Base-by-base conservation (phyloP, 1,140 invertebrate genomes). In the Trissolcus basalis region DNA sequence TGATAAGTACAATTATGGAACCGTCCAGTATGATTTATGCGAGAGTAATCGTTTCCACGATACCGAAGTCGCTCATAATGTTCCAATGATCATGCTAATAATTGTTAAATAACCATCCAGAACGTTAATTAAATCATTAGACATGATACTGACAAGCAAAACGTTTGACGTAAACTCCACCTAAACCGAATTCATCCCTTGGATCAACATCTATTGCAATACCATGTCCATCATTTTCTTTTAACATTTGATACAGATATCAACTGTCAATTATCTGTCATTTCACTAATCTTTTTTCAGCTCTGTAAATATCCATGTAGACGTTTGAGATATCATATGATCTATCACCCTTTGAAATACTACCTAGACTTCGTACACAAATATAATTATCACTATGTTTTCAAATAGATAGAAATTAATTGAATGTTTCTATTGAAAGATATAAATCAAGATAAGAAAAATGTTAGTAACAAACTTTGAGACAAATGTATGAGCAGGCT, bases 171-270 rank as follows among this genome's bases (percentile, higher is more conserved):
- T 51, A 10, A 51, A 13, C 27, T 27, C 9, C 9, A 9, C 9
- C 9, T 39, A 35, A 6, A 50, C 11, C 35, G 41, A 16, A 53
- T 53, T 53, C 53, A 53, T 63, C 36, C 19, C 19, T 27, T 27
- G 19, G 36, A 63, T 16, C 60, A 16, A 43, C 45, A 63, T 45
- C 60, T 13, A 45, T 47, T 10, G 49, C 3, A 4, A 9, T 27
- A 27, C 19, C 2, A 41, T 19, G 50, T 63, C 49, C 41, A 63
- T 64, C 60, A 54, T 53, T 35, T 54, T 54, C 60, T 64, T 64
- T 41, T 64, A 64, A 64, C 41, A 47, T 64, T 54, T 54, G 60
- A 54, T 19, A 47, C 36, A 36, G 39, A 33, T 50, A 61, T 61
- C 9, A 39, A 2, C 36, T 39, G 36, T 39, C 36, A 39, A 39